Percentiles rank a stretch among this genome's conserved stretches.
Evolutionary conservation across 1,140 invertebrate species (phyloP).

Genomic region (Eurosta solidaginis): DNA sequence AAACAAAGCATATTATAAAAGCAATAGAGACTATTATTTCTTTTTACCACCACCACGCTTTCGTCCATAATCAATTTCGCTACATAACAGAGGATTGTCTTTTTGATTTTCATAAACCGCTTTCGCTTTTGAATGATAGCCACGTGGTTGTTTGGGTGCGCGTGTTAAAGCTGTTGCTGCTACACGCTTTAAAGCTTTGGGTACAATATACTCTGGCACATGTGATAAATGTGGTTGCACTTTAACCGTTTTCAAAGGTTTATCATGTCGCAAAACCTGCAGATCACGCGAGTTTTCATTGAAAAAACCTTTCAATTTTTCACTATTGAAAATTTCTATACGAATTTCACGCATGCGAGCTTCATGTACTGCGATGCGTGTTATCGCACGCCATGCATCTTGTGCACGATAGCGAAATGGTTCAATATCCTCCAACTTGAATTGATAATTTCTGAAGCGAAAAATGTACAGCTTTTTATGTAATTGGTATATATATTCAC

Average conservation of each 20-base stretch:
- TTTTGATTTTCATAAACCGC: conserved; percentile 50
- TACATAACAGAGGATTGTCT: conserved; percentile 57
- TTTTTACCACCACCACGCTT: conserved; percentile 32
- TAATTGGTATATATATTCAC: neutral
- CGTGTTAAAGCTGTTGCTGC: conserved; percentile 60
- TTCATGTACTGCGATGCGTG: conserved; percentile 88
- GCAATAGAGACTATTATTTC: neutral
- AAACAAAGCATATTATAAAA: neutral
- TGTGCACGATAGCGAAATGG: conserved; percentile 91
- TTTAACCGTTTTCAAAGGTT: conserved; percentile 84
- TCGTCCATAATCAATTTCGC: conserved; percentile 51
- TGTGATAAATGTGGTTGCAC: conserved; percentile 85
- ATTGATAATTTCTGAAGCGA: conserved; percentile 83
- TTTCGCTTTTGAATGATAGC: conserved; percentile 39
- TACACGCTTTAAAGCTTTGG: conserved; percentile 71
- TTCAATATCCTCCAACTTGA: conserved; percentile 94
- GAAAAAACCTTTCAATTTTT: conserved; percentile 94
- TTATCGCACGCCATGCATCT: conserved; percentile 94
- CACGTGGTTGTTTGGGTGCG: conserved; percentile 53
- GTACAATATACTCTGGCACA: conserved; percentile 93
- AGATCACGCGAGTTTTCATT: conserved; percentile 93
- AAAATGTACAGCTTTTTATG: neutral
- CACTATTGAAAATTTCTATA: conserved; percentile 88
- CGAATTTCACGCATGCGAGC: conserved; percentile 95
- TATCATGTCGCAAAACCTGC: conserved; percentile 88